Percentiles rank a stretch among this genome's conserved stretches.
Conservation (phyloP, 2,113 vertebrate genomes). For the Cyprinus carpio region DNA sequence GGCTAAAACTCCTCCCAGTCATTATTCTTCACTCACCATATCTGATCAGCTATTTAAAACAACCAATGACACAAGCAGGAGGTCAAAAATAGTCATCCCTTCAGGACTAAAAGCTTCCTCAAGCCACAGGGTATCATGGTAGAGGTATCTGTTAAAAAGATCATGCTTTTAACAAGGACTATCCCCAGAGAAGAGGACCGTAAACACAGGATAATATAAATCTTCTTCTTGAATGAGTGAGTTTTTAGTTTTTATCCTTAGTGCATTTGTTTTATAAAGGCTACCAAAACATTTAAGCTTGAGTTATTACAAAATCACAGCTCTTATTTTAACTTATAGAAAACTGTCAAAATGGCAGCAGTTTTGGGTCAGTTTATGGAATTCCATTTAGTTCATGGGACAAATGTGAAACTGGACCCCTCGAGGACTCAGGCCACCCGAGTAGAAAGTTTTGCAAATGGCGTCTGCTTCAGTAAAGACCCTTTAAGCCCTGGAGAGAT, state of each 20-base stretch:
- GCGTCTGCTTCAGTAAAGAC: conserved; percentile 90
- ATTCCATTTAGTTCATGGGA: conserved; percentile 87
- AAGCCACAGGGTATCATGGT: conserved; percentile 12
- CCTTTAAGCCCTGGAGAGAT: conserved; percentile 88
- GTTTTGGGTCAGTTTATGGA: conserved; percentile 70
- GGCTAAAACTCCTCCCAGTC: conserved; percentile 42
- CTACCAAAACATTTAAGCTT: too few relatives aligned
- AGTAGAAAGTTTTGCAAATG: conserved; percentile 92
- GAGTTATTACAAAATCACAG: background rate
- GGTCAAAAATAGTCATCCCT: conserved; percentile 74
- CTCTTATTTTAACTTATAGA: background rate
- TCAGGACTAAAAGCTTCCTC: conserved; percentile 63
- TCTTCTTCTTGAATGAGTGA: background rate
- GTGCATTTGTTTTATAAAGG: background rate
- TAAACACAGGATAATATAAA: background rate
- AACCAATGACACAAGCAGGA: conserved; percentile 62
- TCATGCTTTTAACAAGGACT: background rate
- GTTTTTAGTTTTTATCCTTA: background rate
- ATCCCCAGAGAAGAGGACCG: background rate
- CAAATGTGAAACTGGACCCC: conserved; percentile 82
- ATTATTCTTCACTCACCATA: conserved; percentile 58
- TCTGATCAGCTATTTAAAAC: conserved; percentile 67
- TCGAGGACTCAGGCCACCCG: conserved; percentile 83
- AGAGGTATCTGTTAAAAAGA: conserved; percentile 4
- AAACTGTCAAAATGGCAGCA: conserved; percentile 68